These are phyloP conservation scores for Diabrotica undecimpunctata DNA, from an alignment of 1,140 invertebrate genomes.

Conservation along the genomic window DNA sequence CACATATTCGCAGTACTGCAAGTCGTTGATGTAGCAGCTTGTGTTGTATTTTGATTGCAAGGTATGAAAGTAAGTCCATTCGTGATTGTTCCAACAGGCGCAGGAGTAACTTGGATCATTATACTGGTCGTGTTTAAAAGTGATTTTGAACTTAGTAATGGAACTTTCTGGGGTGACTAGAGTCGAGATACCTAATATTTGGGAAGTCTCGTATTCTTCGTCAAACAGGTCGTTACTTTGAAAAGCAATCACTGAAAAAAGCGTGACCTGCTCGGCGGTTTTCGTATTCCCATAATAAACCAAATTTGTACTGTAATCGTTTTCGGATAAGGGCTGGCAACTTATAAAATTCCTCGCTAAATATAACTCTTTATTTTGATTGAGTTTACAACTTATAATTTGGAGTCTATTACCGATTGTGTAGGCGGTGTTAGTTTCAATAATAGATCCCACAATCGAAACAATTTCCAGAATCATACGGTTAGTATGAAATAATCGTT, in stretches of 20 bases:
- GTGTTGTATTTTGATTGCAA: background rate
- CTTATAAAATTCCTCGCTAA: too few relatives aligned
- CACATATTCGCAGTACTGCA: background rate
- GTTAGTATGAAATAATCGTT: background rate
- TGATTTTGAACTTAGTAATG: background rate
- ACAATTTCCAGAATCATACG: background rate
- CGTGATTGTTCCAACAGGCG: background rate
- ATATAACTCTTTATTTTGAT: background rate
- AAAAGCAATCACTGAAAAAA: background rate
- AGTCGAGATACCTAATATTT: background rate
- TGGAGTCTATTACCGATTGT: background rate
- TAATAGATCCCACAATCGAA: background rate
- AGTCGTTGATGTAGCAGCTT: background rate
- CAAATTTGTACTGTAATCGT: background rate
- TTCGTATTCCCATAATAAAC: background rate
- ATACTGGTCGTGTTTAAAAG: background rate
- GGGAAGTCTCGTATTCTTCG: background rate
- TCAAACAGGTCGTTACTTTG: background rate
- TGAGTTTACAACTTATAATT: background rate
- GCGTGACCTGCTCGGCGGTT: too few relatives aligned
- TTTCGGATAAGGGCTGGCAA: too few relatives aligned
- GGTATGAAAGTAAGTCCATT: background rate
- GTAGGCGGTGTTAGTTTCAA: background rate
- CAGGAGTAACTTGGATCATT: background rate
- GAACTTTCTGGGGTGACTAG: background rate